Conservation (phyloP, 1,140 invertebrate species). For the Drosophila lowei region DNA sequence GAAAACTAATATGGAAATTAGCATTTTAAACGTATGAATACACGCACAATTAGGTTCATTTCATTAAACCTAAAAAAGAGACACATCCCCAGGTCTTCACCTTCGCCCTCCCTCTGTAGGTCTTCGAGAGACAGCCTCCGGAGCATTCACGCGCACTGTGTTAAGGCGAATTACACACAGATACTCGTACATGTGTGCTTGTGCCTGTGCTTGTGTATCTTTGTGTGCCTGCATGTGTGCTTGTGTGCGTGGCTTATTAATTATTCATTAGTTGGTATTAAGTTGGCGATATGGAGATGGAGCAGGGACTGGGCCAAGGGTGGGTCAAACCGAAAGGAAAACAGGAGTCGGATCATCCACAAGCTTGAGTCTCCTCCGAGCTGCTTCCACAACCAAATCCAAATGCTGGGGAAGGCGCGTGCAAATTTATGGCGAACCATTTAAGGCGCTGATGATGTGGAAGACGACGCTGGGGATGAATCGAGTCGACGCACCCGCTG, state of each 20-base stretch:
- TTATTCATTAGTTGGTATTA: constrained; percentile 81
- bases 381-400: constrained; percentile 8
- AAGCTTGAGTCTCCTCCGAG: background rate
- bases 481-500: constrained; percentile 32
- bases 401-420: constrained; percentile 43
- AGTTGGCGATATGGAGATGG: constrained; percentile 60
- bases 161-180: too few relatives aligned
- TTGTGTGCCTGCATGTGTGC: constrained; percentile 12
- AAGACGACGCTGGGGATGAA: constrained; percentile 65
- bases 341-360: constrained; percentile 26
- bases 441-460: constrained; percentile 77
- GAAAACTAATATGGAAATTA: constrained; percentile 79
- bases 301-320: constrained; percentile 32
- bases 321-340: constrained; percentile 29
- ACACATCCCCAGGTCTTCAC: background rate
- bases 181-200: constrained; percentile 10
- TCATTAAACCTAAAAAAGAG: constrained; percentile 70
- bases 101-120: background rate
- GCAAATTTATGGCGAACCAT: constrained; percentile 78
- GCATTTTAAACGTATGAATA: constrained; percentile 80
- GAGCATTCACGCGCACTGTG: constrained; percentile 27
- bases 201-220: too few relatives aligned
- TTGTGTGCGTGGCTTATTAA: constrained; percentile 65
- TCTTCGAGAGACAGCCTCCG: constrained; percentile 31
- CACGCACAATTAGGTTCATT: constrained; percentile 76